A percentile compares a stretch with the other conserved stretches of the same genome.
phyloP scores from a whole-genome alignment of 1,140 invertebrate species.

The Drosophila burlai region DNA sequence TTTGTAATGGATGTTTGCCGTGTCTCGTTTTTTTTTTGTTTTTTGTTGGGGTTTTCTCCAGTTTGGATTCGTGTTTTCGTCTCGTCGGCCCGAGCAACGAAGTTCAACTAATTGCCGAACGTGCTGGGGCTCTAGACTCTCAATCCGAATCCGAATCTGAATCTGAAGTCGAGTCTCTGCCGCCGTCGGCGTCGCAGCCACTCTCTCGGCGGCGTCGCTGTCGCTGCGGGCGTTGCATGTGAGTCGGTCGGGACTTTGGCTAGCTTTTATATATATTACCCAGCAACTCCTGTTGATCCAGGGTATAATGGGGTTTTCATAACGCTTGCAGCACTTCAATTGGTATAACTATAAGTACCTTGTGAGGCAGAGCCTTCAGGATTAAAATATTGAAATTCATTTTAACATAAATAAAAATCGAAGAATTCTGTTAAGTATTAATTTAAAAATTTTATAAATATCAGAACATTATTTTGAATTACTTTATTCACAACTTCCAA shows the following conservation, averaged over 20 bases:
- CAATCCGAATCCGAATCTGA: constrained; percentile 41
- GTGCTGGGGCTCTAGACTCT: constrained; percentile 45
- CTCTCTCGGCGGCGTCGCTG: constrained; percentile 42
- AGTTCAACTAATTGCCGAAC: constrained; percentile 78
- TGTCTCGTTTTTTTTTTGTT: constrained; percentile 38
- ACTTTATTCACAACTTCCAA: too few species aligned
- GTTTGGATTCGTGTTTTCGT: constrained; percentile 46
- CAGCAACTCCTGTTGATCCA: constrained; percentile 9
- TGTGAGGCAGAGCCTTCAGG: not conserved
- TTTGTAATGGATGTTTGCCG: constrained; percentile 10
- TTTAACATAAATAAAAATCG: too few species aligned
- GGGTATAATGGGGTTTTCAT: constrained; percentile 16
- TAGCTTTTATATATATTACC: constrained; percentile 61
- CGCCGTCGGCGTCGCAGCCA: constrained; percentile 29
- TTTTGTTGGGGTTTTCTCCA: constrained; percentile 41
- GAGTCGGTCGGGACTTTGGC: constrained; percentile 43
- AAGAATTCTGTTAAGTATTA: too few species aligned
- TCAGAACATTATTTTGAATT: too few species aligned
- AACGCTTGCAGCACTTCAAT: not conserved
- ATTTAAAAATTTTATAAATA: too few species aligned
- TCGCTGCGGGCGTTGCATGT: constrained; percentile 59
- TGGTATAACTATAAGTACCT: not conserved
- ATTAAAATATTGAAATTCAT: too few species aligned
- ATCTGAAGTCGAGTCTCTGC: constrained; percentile 38
- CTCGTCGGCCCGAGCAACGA: constrained; percentile 75